phyloP scores from a whole-genome alignment of 2,113 vertebrate genomes.

The Corythornis madagascariensis region DNA sequence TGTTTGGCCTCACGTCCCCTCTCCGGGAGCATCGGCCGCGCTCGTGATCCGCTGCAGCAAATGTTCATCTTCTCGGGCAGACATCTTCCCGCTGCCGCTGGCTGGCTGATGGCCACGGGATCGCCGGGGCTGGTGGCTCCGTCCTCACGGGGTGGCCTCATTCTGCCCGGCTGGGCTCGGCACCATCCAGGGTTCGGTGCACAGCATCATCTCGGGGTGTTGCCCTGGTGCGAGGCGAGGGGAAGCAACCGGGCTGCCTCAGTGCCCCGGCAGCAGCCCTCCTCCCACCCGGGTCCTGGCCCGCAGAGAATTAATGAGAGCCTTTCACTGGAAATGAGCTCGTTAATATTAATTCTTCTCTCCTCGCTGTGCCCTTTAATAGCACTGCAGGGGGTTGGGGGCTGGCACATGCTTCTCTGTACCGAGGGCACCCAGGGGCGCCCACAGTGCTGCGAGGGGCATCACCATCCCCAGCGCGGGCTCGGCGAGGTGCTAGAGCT shows the following conservation, averaged over 20 bases:
- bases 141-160: rapidly evolving
- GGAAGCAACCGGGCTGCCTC: neutral
- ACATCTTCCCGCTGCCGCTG: neutral
- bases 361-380: rapidly evolving
- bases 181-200: rapidly evolving
- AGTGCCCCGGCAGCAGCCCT: neutral
- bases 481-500: neutral
- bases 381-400: neutral
- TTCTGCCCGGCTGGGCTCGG: neutral
- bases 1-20: neutral
- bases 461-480: rapidly evolving
- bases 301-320: neutral
- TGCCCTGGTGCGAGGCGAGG: neutral
- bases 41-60: neutral
- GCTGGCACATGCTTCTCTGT: neutral
- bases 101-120: neutral
- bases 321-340: neutral
- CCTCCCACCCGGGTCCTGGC: neutral
- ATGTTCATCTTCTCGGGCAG: neutral
- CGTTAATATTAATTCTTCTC: neutral
- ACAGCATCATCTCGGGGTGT: neutral
- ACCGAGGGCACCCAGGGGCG: too few relatives aligned
- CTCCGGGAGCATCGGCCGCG: rapidly evolving
- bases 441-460: rapidly evolving
- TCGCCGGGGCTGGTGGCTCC: rapidly evolving